Percentiles rank a stretch among this genome's conserved stretches.
These are phyloP conservation scores for Netelia fuscicornis DNA, from an alignment of 2,888 invertebrate genomes.

Conservation along the genomic window DNA sequence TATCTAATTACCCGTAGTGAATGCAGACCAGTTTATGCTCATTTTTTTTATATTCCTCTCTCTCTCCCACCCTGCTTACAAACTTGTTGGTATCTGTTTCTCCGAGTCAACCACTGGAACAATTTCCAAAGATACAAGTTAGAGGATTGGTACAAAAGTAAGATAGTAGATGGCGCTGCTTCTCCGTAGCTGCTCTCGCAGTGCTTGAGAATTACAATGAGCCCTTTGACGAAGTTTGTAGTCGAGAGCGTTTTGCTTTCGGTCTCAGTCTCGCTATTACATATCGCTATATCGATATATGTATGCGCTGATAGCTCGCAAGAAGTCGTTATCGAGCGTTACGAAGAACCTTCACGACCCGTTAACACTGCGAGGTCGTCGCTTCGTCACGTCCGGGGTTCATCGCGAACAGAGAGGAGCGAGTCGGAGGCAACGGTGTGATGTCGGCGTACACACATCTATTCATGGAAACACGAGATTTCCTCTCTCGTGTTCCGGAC, in stretches of 20 bases:
- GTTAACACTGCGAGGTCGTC: slow-evolving; percentile 50
- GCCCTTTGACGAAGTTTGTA: slow-evolving; percentile 60
- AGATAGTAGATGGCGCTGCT: slow-evolving; percentile 15
- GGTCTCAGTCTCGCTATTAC: neutral
- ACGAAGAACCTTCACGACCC: slow-evolving; percentile 57
- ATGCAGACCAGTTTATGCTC: slow-evolving; percentile 5
- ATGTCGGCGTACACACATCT: neutral
- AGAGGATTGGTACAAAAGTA: neutral
- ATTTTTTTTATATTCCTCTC: neutral
- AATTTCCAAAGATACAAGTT: slow-evolving; percentile 9
- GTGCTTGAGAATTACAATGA: slow-evolving; percentile 55
- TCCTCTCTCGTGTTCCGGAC: slow-evolving; percentile 36
- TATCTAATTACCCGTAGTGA: slow-evolving; percentile 50
- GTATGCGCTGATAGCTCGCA: slow-evolving; percentile 17
- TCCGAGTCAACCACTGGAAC: neutral
- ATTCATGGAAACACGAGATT: slow-evolving; percentile 45
- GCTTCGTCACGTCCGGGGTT: slow-evolving; percentile 47
- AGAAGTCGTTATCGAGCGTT: slow-evolving; percentile 60
- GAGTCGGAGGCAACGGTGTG: neutral
- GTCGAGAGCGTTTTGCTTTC: slow-evolving; percentile 19
- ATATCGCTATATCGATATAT: slow-evolving; percentile 2
- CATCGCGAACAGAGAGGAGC: slow-evolving; percentile 9
- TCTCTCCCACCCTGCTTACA: neutral
- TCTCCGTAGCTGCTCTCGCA: slow-evolving; percentile 3
- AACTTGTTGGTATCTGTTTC: neutral